A percentile compares a stretch with the other conserved stretches of the same genome.
Conservation (phyloP, 92 coral and sea anemone species). For the Umimayanthus chanpuru region DNA sequence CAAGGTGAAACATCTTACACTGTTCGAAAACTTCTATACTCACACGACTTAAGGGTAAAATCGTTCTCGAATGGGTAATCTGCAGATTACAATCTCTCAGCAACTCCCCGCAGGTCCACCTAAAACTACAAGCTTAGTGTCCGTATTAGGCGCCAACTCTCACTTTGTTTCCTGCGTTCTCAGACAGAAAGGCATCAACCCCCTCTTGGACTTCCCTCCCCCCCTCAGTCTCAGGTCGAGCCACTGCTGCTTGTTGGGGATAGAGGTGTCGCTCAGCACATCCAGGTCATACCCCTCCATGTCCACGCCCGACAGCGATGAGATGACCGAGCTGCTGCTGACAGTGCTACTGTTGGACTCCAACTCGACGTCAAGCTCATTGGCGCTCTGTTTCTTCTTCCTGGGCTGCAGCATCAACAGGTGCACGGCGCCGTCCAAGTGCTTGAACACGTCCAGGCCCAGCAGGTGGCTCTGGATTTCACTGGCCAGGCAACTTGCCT, state of each 20-base stretch:
- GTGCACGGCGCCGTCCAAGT: conserved; percentile 85
- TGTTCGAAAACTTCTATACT: neutral
- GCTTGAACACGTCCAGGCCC: conserved; percentile 81
- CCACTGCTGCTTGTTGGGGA: conserved; percentile 97
- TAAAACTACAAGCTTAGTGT: neutral
- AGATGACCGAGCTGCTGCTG: conserved; percentile 94
- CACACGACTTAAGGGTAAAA: neutral
- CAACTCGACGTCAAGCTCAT: conserved; percentile 84
- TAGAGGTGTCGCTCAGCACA: conserved; percentile 80
- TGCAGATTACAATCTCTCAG: neutral
- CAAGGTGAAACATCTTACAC: too few relatives aligned
- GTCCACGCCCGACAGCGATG: conserved; percentile 90
- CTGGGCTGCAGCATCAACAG: conserved; percentile 95
- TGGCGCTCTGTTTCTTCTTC: conserved; percentile 74
- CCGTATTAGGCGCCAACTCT: neutral
- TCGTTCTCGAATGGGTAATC: neutral
- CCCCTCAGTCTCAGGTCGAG: conserved; percentile 87
- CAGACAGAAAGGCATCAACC: conserved; percentile 88
- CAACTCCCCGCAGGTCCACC: too few relatives aligned
- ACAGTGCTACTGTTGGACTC: conserved; percentile 91
- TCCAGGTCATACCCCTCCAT: conserved; percentile 85
- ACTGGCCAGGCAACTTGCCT: conserved; percentile 65
- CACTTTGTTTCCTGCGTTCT: conserved; percentile 83
- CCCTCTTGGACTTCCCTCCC: conserved; percentile 78
- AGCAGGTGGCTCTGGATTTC: conserved; percentile 80